Percentiles rank a stretch among this genome's conserved stretches.
Conservation (phyloP, 1,140 invertebrate genomes). For the Psix sp. region DNA sequence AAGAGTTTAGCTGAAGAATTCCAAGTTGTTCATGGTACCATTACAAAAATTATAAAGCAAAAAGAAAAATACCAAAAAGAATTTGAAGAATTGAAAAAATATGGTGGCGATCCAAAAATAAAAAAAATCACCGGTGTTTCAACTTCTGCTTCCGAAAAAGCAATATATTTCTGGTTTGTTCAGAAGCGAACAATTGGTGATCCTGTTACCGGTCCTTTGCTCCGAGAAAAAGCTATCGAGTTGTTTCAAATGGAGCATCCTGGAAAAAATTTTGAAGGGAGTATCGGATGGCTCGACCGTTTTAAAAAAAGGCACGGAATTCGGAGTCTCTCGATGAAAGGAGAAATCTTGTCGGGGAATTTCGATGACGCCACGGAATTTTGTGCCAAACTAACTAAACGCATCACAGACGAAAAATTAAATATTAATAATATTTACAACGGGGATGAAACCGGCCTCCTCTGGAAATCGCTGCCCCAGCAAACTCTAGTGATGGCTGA, state of each 20-base stretch:
- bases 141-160: slow-evolving; percentile 1
- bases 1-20: slow-evolving; percentile 7
- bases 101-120: background rate
- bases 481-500: slow-evolving; percentile 53
- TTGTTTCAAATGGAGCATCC: background rate
- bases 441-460: slow-evolving; percentile 57
- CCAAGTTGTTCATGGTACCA: slow-evolving; percentile 1
- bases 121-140: slow-evolving; percentile 4
- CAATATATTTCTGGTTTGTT: slow-evolving; percentile 8
- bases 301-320: slow-evolving; percentile 29
- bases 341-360: no score
- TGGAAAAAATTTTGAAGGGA: slow-evolving; percentile 17
- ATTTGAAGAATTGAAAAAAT: background rate
- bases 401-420: no score
- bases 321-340: no score
- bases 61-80: slow-evolving; percentile 1
- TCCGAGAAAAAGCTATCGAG: background rate
- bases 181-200: slow-evolving; percentile 5
- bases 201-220: background rate
- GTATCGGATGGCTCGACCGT: slow-evolving; percentile 15
- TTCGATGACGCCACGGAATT: no score
- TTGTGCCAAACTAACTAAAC: no score
- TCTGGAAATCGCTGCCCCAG: slow-evolving; percentile 63
- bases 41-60: slow-evolving; percentile 6
- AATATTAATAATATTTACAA: slow-evolving; percentile 51